Conservation (phyloP, 2,797 vertebrate species). For the Atherinosoma microstoma region DNA sequence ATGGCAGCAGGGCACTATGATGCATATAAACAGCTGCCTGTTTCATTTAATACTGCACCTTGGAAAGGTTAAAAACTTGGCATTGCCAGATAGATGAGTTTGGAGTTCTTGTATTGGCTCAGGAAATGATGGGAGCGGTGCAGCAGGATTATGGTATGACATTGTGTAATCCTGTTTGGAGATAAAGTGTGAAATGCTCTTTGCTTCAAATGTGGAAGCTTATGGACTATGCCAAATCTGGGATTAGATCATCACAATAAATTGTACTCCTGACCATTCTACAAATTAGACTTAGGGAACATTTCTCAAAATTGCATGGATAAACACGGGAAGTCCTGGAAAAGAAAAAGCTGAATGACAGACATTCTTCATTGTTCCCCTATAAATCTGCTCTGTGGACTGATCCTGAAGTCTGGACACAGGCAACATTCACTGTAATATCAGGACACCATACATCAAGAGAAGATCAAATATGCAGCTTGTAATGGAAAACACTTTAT, state of each 20-base stretch:
- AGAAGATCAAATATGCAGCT: background rate
- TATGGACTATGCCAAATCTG: constrained; percentile 71
- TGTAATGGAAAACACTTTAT: constrained; percentile 18
- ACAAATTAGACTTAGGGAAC: constrained; percentile 47
- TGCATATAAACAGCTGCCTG: constrained; percentile 31
- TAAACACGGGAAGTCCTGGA: constrained; percentile 7
- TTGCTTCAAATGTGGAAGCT: constrained; percentile 69
- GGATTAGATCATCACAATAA: constrained; percentile 75
- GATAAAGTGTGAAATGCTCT: constrained; percentile 81
- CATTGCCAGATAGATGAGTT: constrained; percentile 65
- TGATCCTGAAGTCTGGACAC: background rate
- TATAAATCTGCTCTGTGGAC: background rate
- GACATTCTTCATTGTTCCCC: background rate
- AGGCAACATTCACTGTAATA: background rate
- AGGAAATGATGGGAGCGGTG: constrained; percentile 59
- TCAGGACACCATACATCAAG: constrained; percentile 2
- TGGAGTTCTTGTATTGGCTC: constrained; percentile 58
- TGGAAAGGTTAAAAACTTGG: constrained; percentile 55
- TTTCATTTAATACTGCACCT: constrained; percentile 42
- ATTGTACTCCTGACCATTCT: constrained; percentile 44
- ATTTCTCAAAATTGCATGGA: constrained; percentile 5
- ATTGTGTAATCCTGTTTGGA: constrained; percentile 80
- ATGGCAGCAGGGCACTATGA: background rate
- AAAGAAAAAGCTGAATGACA: constrained; percentile 1
- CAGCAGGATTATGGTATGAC: constrained; percentile 71